Percentiles rank a stretch among this genome's conserved stretches.
These are phyloP conservation scores for Agrochola lychnidis DNA, from an alignment of 2,888 invertebrate species.

Conservation along the genomic window DNA sequence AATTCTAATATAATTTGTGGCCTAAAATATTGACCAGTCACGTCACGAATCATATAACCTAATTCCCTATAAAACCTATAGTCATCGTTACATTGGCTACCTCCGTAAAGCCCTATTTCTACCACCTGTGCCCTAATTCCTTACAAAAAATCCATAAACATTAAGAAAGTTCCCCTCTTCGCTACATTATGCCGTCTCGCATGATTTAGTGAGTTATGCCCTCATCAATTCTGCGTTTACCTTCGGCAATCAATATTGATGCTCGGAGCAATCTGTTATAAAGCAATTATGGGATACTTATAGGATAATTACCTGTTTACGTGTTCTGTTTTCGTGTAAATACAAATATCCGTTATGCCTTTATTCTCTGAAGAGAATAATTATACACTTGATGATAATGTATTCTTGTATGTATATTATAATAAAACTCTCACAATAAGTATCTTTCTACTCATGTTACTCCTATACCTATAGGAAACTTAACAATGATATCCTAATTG, in stretches of 20 bases:
- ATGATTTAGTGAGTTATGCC: conserved; percentile 45
- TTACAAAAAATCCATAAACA: conserved; percentile 48
- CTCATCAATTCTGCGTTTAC: conserved; percentile 59
- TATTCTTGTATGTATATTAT: not conserved
- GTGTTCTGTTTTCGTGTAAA: not conserved
- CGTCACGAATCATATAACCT: not conserved
- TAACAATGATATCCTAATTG: too few species aligned
- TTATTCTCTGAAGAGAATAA: not conserved
- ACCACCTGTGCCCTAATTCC: conserved; percentile 40
- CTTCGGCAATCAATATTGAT: conserved; percentile 55
- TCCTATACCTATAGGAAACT: too few species aligned
- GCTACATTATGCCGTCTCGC: conserved; percentile 33
- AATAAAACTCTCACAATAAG: not conserved
- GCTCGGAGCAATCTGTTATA: conserved; percentile 49
- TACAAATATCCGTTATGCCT: not conserved
- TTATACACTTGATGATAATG: not conserved
- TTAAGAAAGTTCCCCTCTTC: conserved; percentile 41
- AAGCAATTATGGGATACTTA: conserved; percentile 52
- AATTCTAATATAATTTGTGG: not conserved
- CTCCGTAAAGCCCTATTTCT: not conserved
- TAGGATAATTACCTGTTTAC: conserved; percentile 29
- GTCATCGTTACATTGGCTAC: not conserved
- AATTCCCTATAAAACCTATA: not conserved
- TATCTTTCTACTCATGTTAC: not conserved
- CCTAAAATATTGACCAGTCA: not conserved